These are phyloP conservation scores for Dasypus novemcinctus DNA, from an alignment of 2,113 vertebrate species.

Conservation along the genomic window DNA sequence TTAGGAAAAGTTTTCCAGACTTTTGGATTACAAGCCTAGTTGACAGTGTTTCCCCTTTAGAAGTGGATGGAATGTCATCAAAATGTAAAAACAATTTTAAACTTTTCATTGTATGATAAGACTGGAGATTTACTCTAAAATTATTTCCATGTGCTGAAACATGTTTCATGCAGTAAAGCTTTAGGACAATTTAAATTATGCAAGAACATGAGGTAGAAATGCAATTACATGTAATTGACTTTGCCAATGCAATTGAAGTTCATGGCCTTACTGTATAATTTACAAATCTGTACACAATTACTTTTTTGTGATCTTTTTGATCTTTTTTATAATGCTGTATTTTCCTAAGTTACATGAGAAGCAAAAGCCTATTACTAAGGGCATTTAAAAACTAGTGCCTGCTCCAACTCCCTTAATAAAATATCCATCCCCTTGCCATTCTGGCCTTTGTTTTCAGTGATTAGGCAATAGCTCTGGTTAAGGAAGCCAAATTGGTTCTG, in stretches of 20 bases:
- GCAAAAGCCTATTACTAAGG: conserved; percentile 34
- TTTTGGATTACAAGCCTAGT: not conserved
- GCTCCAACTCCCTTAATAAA: conserved; percentile 18
- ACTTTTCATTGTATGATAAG: not conserved
- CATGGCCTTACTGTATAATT: conserved; percentile 48
- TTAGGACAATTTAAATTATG: conserved; percentile 57
- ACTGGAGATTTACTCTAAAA: conserved; percentile 45
- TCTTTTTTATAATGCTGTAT: conserved; percentile 63
- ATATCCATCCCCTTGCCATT: not conserved
- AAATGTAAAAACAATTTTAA: not conserved
- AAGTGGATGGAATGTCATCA: conserved; percentile 12
- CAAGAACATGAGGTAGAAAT: conserved; percentile 52
- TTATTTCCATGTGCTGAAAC: conserved; percentile 56
- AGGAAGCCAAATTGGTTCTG: conserved; percentile 1
- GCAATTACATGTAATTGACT: conserved; percentile 63
- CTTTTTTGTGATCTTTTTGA: conserved; percentile 62
- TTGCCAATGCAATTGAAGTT: conserved; percentile 53
- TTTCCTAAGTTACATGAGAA: conserved; percentile 47
- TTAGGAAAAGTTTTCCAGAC: not conserved
- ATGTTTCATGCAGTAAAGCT: conserved; percentile 30
- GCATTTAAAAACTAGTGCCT: not conserved
- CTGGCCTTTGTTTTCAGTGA: not conserved
- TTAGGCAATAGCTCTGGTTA: conserved; percentile 6
- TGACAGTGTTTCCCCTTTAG: not conserved
- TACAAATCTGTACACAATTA: conserved; percentile 73